phyloP scores from a whole-genome alignment of 2,888 invertebrate genomes.

The Polyploca ridens region DNA sequence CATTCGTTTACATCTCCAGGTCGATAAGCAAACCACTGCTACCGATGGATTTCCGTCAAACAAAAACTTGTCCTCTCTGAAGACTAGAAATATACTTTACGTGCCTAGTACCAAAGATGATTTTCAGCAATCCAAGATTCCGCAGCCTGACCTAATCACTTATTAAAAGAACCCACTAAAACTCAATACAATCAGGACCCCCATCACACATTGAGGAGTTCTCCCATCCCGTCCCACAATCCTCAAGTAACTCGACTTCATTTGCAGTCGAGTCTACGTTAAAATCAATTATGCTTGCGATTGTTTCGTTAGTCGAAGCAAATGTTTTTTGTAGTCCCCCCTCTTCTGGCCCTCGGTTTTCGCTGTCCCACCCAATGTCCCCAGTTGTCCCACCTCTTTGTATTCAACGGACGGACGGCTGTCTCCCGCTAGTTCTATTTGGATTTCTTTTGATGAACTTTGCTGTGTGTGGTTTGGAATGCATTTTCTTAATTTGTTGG shows the following conservation, averaged over 20 bases:
- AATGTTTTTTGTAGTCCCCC: conserved; percentile 69
- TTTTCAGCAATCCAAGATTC: conserved; percentile 10
- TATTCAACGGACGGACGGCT: conserved; percentile 70
- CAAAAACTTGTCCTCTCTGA: no score
- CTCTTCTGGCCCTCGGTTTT: conserved; percentile 21
- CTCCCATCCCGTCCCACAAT: conserved; percentile 3
- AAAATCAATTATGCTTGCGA: conserved; percentile 82
- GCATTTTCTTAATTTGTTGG: conserved; percentile 56
- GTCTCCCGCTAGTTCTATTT: conserved; percentile 59
- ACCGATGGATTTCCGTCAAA: no score
- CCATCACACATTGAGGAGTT: conserved; percentile 19
- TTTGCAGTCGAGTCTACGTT: conserved; percentile 75
- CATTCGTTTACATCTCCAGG: no score
- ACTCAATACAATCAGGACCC: conserved; percentile 19
- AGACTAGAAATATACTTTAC: neutral
- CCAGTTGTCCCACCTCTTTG: conserved; percentile 54
- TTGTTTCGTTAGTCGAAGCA: conserved; percentile 81
- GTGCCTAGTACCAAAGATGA: neutral
- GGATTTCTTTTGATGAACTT: conserved; percentile 82
- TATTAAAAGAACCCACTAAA: conserved; percentile 23
- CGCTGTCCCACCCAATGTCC: conserved; percentile 16
- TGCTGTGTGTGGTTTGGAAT: conserved; percentile 43
- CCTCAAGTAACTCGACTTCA: conserved; percentile 46
- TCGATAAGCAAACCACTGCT: no score
- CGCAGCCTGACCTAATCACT: conserved; percentile 12